A percentile compares a stretch with the other conserved stretches of the same genome.
These are phyloP conservation scores for Rhinophrynus dorsalis DNA, from an alignment of 2,797 vertebrate species.

Conservation along the genomic window DNA sequence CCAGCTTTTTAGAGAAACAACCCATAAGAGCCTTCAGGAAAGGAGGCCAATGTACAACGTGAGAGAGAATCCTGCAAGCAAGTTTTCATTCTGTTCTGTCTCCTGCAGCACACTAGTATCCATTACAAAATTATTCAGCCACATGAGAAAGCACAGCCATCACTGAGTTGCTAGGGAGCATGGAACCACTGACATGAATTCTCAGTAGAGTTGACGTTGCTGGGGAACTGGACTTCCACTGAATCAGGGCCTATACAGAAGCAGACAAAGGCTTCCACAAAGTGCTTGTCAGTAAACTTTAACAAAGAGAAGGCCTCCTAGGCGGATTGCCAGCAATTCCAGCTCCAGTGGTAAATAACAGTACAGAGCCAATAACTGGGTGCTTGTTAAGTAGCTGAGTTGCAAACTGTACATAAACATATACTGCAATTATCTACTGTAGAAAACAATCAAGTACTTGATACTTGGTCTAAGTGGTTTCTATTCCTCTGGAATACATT, in stretches of 20 bases:
- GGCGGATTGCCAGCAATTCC: neutral
- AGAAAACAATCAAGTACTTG: too few species aligned
- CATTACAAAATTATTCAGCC: conserved; percentile 40
- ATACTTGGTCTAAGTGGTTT: too few species aligned
- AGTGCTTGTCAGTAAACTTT: conserved; percentile 7
- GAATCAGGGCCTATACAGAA: conserved; percentile 23
- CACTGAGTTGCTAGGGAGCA: conserved; percentile 67
- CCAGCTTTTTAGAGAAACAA: too few species aligned
- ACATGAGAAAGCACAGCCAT: conserved; percentile 59
- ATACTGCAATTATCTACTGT: neutral
- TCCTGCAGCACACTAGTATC: conserved; percentile 15
- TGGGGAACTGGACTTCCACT: conserved; percentile 49
- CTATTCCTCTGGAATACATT: too few species aligned
- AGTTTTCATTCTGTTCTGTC: conserved; percentile 10
- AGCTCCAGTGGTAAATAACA: neutral
- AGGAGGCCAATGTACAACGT: neutral
- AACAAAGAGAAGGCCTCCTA: conserved; percentile 6
- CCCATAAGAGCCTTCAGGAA: neutral
- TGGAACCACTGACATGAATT: conserved; percentile 68
- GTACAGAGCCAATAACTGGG: neutral
- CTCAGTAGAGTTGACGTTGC: conserved; percentile 57
- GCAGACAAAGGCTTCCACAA: conserved; percentile 3
- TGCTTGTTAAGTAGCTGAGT: neutral
- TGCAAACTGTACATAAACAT: neutral
- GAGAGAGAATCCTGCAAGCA: neutral